phyloP scores from a whole-genome alignment of 2,888 invertebrate species.

The Anoncus sp. region DNA sequence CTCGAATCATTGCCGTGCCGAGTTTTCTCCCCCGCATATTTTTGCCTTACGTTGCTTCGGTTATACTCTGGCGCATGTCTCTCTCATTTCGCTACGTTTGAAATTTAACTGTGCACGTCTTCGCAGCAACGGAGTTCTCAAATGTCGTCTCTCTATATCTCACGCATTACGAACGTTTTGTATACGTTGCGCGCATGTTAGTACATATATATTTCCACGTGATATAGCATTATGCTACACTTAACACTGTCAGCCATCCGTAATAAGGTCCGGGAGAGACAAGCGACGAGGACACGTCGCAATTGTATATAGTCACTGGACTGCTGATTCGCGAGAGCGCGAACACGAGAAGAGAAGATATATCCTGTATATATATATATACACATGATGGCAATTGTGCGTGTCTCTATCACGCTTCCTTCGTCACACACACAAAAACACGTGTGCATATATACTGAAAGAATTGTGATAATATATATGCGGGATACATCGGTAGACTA shows the following conservation, averaged over 20 bases:
- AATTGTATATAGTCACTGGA: too few relatives aligned
- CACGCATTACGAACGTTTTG: slow-evolving; percentile 38
- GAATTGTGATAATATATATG: slow-evolving; percentile 29
- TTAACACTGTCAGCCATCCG: slow-evolving; percentile 73
- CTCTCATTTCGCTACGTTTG: slow-evolving; percentile 33
- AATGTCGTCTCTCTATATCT: slow-evolving; percentile 1
- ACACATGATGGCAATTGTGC: slow-evolving; percentile 16
- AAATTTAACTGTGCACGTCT: slow-evolving; percentile 34
- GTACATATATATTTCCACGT: slow-evolving; percentile 21
- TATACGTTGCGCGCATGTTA: neutral
- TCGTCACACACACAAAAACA: too few relatives aligned
- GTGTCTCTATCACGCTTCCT: slow-evolving; percentile 32
- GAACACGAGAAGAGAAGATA: slow-evolving; percentile 27
- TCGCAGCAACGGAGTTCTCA: slow-evolving; percentile 19
- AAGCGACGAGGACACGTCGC: slow-evolving; percentile 54
- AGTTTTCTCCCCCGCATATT: slow-evolving; percentile 1
- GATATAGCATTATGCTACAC: slow-evolving; percentile 70
- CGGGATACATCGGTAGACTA: neutral
- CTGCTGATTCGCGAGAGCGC: slow-evolving; percentile 23
- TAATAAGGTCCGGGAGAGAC: slow-evolving; percentile 68
- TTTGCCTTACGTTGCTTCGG: slow-evolving; percentile 16
- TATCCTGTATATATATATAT: slow-evolving; percentile 11
- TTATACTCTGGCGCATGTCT: slow-evolving; percentile 9
- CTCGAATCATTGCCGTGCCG: too few relatives aligned
- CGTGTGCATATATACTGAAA: slow-evolving; percentile 1